phyloP scores from a whole-genome alignment of 2,888 invertebrate species.

The Formica aserva region DNA sequence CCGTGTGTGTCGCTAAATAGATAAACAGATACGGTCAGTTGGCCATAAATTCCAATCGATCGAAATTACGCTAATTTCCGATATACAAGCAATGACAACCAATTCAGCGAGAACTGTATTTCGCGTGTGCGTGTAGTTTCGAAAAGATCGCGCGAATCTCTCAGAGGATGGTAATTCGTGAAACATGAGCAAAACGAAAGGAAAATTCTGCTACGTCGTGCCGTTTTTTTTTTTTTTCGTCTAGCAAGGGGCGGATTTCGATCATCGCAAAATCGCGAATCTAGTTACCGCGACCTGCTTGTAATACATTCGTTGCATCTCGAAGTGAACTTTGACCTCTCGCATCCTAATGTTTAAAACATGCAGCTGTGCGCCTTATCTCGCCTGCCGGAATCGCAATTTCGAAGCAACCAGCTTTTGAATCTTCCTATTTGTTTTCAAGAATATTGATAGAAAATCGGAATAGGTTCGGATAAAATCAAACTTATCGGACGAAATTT shows the following conservation, averaged over 20 bases:
- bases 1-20: background rate
- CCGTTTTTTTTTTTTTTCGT: background rate
- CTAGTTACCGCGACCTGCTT: slow-evolving; percentile 31
- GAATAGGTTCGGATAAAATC: background rate
- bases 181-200: slow-evolving; percentile 2
- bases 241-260: background rate
- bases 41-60: slow-evolving; percentile 7
- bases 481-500: background rate
- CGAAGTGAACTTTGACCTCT: slow-evolving; percentile 15
- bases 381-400: slow-evolving; percentile 27
- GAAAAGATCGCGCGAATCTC: background rate
- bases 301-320: slow-evolving; percentile 21
- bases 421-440: slow-evolving; percentile 21
- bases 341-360: slow-evolving; percentile 45
- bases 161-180: background rate
- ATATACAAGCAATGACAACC: background rate
- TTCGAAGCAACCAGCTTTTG: slow-evolving; percentile 24
- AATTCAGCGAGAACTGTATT: background rate
- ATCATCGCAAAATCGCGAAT: slow-evolving; percentile 27
- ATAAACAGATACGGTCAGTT: slow-evolving; percentile 33
- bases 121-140: background rate
- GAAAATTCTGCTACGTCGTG: slow-evolving; percentile 12
- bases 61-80: slow-evolving; percentile 30
- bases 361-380: slow-evolving; percentile 17
- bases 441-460: slow-evolving; percentile 10